Base-by-base conservation (phyloP, 2,113 vertebrate genomes). In the Morphnarchus princeps region DNA sequence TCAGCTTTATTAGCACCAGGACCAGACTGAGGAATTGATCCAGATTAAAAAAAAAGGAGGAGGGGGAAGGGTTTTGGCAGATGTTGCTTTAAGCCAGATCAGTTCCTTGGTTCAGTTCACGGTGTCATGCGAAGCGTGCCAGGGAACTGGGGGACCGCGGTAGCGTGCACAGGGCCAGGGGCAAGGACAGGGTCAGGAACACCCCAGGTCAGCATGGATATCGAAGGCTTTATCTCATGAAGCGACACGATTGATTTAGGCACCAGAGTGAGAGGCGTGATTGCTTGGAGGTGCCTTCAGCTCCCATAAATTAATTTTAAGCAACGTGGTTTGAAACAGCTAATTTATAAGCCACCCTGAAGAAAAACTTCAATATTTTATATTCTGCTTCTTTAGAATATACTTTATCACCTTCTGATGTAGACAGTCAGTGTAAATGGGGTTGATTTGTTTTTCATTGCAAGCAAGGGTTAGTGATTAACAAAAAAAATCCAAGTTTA, bases 11-110 rank as follows among this genome's bases (percentile, higher is more conserved):
- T 84, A 91, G 36, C 73, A 87, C 20, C 26, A 79, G 47, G 17
- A 32, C 45, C 78, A 95, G 87, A 85, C n/a, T 79, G 52, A 11
- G 65, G 74, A 83, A 78, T 34, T 89, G 69, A 90, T 96, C 84
- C 87, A 83, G 83, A 86, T 89, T 91, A 72, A 80, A 78, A 88
- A 73, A 88, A 73, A 34, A 49, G 10, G 16, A 34, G 0, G 16
- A 65, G 34, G 45, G 62, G 62, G 55, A 24, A 36, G 45, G 80
- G 67, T 17, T 77, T 84, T 74, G 69, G 54, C 94, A 97, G 91
- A 65, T 72, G 87, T 89, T 87, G 61, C 43, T 55, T 70, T 93
- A 94, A 96, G 89, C 65, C 70, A 85, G 88, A 93, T 93, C 89
- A 93, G 58, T 61, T 89, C 65, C 52, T 72, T 29, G 20, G 17